These are phyloP conservation scores for Paramormyrops hopkinsi DNA, from an alignment of 2,797 vertebrate genomes.

Conservation along the genomic window DNA sequence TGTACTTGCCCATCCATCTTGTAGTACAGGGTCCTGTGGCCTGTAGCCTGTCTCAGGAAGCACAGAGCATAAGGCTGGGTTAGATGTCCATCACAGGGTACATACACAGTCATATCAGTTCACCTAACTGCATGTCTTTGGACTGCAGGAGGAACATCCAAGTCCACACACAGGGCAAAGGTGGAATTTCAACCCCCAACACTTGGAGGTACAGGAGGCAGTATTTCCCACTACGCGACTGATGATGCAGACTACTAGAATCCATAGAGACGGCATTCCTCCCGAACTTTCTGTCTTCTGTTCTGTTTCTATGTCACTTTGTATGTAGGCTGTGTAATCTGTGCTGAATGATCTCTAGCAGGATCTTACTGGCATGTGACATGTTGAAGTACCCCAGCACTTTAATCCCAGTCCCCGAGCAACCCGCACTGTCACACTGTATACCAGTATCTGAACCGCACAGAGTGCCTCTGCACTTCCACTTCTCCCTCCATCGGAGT, in stretches of 20 bases:
- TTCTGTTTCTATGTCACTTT: not conserved
- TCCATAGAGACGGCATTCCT: not conserved
- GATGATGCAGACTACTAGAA: not conserved
- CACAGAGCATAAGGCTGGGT: not conserved
- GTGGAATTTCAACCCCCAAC: not conserved
- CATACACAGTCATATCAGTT: not conserved
- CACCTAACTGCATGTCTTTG: not conserved
- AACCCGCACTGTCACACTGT: not conserved
- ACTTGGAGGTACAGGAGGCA: not conserved
- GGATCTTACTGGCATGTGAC: not conserved
- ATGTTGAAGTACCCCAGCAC: not conserved
- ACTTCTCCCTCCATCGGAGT: not conserved
- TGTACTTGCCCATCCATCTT: not conserved
- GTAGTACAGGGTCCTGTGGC: not conserved
- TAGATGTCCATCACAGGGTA: not conserved
- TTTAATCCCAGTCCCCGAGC: not conserved
- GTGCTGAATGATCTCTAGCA: not conserved
- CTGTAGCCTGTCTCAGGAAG: not conserved
- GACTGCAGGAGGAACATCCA: not conserved
- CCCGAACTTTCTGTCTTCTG: not conserved
- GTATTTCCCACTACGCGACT: not conserved
- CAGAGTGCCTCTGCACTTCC: not conserved
- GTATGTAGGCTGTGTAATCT: not conserved
- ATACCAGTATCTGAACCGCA: not conserved
- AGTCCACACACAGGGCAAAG: not conserved